Evolutionary conservation across 2,113 vertebrate genomes (phyloP).

Genomic region (Indri indri): DNA sequence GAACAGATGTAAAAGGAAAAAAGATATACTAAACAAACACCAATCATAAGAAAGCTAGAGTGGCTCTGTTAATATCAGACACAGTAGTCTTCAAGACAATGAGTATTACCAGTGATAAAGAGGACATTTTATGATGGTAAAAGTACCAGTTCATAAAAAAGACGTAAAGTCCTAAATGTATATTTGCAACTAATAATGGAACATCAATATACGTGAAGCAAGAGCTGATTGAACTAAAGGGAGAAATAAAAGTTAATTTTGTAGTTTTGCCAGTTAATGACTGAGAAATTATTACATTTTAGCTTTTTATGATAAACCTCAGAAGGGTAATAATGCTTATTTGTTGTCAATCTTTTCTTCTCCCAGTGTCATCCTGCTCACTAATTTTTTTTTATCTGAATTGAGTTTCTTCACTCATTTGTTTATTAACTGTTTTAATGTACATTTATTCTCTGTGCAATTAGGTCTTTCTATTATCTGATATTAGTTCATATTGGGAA

Average conservation of each 20-base stretch:
- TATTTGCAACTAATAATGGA: background rate
- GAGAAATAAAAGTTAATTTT: constrained; percentile 27
- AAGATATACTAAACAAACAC: background rate
- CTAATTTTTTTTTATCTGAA: background rate
- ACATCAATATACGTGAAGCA: background rate
- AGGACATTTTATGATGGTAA: background rate
- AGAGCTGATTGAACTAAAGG: background rate
- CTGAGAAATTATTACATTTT: background rate
- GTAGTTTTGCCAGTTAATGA: background rate
- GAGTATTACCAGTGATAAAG: background rate
- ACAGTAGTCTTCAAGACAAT: background rate
- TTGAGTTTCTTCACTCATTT: background rate
- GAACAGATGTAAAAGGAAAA: background rate
- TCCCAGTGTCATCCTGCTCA: background rate
- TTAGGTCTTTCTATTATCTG: background rate
- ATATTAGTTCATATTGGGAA: background rate
- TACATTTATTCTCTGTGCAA: background rate
- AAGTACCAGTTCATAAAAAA: constrained; percentile 4
- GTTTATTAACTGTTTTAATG: background rate
- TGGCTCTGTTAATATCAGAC: background rate
- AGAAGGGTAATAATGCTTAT: background rate
- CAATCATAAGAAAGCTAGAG: constrained; percentile 1
- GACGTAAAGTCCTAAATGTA: background rate
- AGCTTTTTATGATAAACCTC: background rate
- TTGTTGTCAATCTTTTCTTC: background rate